Percentiles rank a stretch among this genome's conserved stretches.
Evolutionary conservation across 1,140 invertebrate genomes (phyloP).

Genomic region (Drosophila lacertosa): DNA sequence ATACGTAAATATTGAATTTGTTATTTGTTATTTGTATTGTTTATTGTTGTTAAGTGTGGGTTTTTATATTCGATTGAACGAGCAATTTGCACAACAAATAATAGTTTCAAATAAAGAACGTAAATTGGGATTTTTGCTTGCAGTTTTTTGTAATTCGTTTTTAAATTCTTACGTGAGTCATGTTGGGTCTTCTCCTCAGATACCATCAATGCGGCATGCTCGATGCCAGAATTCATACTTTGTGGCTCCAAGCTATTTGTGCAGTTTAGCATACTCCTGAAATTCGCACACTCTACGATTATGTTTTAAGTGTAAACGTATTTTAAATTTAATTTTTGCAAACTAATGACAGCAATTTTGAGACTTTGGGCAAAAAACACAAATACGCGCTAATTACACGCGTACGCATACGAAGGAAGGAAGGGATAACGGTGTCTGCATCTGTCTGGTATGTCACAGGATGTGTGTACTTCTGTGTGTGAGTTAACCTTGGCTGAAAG

Average conservation of each 20-base stretch:
- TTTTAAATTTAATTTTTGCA: slow-evolving; percentile 79
- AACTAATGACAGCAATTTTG: slow-evolving; percentile 55
- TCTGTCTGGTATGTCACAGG: slow-evolving; percentile 1
- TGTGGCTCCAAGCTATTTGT: slow-evolving; percentile 91
- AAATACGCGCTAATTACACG: slow-evolving; percentile 32
- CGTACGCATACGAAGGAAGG: slow-evolving; percentile 4
- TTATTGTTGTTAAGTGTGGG: slow-evolving; percentile 13
- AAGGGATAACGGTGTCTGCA: background rate
- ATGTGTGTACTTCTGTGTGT: slow-evolving; percentile 5
- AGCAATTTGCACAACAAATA: slow-evolving; percentile 81
- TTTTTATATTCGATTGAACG: slow-evolving; percentile 49
- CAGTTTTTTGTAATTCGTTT: slow-evolving; percentile 41
- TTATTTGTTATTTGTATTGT: slow-evolving; percentile 45
- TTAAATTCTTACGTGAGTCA: slow-evolving; percentile 90
- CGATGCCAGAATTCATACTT: slow-evolving; percentile 87
- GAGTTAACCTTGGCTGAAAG: slow-evolving; percentile 46
- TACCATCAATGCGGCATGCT: slow-evolving; percentile 90
- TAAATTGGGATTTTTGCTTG: slow-evolving; percentile 41
- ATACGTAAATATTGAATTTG: slow-evolving; percentile 36
- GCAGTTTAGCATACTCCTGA: slow-evolving; percentile 93
- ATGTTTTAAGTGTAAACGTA: slow-evolving; percentile 85
- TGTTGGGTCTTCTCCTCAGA: slow-evolving; percentile 91
- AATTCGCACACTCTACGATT: slow-evolving; percentile 87
- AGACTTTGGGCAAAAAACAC: slow-evolving; percentile 38
- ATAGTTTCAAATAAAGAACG: slow-evolving; percentile 54